Evolutionary conservation across 2,888 invertebrate species (phyloP), one percentile per base, ranked within the genome.

Genomic region (Panopea generosa): DNA sequence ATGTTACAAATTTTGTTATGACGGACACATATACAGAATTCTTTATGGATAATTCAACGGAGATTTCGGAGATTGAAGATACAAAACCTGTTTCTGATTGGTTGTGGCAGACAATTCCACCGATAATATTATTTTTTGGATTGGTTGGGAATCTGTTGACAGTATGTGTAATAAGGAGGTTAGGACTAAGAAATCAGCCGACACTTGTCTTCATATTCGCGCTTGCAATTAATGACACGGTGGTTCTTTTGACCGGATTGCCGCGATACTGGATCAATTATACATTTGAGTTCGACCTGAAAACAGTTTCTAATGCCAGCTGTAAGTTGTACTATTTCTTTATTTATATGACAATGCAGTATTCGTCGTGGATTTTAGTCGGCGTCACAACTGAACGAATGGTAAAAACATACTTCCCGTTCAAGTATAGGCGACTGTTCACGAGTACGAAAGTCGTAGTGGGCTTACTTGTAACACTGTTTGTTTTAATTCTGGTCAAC

Each of bases 361-460:
- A 77, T 14, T 86, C 85, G 2, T 84, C 85, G 0, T 86, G 85
- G 85, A 82, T 84, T 22, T 68, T 86, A 9, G 85, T 84, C 2
- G 70, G 82, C 4, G 84, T 86, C 4, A 62, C 83, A 6, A 22
- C 77, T 0, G 83, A 84, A 56, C 63, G 85, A n/a, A 57, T 82
- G 40, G 57, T 86, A 0, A 85, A 85, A 63, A 83, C 77, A 0
- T 71, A 82, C 40, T 63, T 80, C 47, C 75, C 80, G 18, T 45
- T 76, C 2, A 57, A 53, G 14, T 81, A 75, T 49, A 63, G 67
- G n/a, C 22, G 40, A 6, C 22, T 75, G 2, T 76, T 56, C 24
- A 73, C 69, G 1, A 50, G 55, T n/a, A 72, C 73, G 24, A 82
- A 70, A 29, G 74, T 77, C 0, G 62, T 29, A 9, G 73, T 71